Percentiles rank a stretch among this genome's conserved stretches.
Conservation (phyloP, 2,797 vertebrate genomes). For the Alca torda region DNA sequence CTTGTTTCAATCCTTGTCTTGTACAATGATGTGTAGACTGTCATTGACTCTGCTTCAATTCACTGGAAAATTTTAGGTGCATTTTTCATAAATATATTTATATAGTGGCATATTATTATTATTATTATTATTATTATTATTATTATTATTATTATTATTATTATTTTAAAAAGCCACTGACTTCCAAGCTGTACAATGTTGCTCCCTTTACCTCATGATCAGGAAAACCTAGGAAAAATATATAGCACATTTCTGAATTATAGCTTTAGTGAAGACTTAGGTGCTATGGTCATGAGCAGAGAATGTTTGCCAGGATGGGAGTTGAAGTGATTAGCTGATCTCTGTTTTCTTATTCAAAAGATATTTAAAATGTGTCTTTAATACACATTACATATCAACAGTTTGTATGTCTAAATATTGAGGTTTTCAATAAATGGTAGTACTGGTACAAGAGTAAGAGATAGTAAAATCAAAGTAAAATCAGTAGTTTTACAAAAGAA, state of each 20-base stretch:
- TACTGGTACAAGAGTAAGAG: background rate
- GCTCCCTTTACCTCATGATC: background rate
- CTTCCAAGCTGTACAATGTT: background rate
- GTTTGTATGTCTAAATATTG: background rate
- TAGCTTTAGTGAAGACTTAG: background rate
- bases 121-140: background rate
- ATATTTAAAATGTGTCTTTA: background rate
- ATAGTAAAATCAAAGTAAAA: background rate
- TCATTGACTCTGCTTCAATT: background rate
- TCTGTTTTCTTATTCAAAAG: background rate
- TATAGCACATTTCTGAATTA: background rate
- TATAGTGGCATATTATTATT: background rate
- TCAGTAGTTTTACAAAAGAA: background rate
- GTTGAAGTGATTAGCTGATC: background rate
- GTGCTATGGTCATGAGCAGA: background rate
- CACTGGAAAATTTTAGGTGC: background rate
- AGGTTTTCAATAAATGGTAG: background rate
- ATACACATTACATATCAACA: background rate
- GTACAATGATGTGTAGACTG: fast-evolving
- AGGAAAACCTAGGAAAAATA: background rate
- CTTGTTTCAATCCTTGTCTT: background rate
- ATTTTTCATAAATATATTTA: background rate
- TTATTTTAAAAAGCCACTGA: background rate
- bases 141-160: background rate
- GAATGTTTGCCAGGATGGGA: background rate